A percentile compares a stretch with the other conserved stretches of the same genome.
Conservation (phyloP, 2,888 invertebrate species). For the Maniola hyperantus region DNA sequence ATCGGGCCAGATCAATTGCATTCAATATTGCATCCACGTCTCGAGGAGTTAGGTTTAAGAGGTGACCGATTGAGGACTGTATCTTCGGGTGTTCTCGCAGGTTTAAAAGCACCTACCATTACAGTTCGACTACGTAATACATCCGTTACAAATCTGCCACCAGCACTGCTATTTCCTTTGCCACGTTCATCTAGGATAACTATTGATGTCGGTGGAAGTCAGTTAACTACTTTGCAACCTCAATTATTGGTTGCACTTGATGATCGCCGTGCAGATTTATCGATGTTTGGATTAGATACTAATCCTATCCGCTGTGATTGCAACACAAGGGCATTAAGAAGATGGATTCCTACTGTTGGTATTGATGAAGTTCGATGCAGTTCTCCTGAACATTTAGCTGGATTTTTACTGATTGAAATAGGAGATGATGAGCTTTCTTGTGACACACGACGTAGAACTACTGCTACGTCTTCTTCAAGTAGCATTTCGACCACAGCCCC, state of each 20-base stretch:
- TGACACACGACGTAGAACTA: conserved; percentile 84
- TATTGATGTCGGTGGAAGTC: conserved; percentile 90
- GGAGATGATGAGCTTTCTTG: conserved; percentile 92
- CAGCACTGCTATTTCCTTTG: conserved; percentile 92
- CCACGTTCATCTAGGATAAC: conserved; percentile 92
- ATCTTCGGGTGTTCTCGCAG: conserved; percentile 92
- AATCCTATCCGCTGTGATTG: conserved; percentile 95
- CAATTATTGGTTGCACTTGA: conserved; percentile 91
- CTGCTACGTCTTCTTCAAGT: conserved; percentile 62
- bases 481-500: conserved; percentile 72
- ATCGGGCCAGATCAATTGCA: conserved; percentile 92
- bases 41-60: conserved; percentile 88
- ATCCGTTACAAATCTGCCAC: conserved; percentile 89
- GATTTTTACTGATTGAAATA: conserved; percentile 87
- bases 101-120: conserved; percentile 88
- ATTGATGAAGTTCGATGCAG: conserved; percentile 85
- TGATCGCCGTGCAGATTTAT: conserved; percentile 89
- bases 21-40: conserved; percentile 89
- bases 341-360: conserved; percentile 88
- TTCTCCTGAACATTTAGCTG: conserved; percentile 87
- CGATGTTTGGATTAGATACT: conserved; percentile 87
- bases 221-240: conserved; percentile 88
- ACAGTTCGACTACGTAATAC: conserved; percentile 91
- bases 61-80: conserved; percentile 89
- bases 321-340: conserved; percentile 88